Base-by-base conservation (phyloP, 2,888 invertebrate species). In the Drosophila melanosoma region DNA sequence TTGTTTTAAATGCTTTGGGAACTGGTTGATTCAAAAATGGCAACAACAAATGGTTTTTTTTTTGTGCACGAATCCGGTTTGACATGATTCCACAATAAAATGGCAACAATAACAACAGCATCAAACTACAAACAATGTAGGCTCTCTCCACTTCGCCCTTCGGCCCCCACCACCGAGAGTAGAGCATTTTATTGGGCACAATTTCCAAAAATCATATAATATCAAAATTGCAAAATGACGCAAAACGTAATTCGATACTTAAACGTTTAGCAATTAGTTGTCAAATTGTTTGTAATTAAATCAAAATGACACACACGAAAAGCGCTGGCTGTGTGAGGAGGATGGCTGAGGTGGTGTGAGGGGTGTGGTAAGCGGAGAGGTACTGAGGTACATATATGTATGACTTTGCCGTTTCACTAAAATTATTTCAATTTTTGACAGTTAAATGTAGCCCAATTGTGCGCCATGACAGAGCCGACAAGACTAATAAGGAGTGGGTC, bases 201-300 rank as follows among this genome's bases (percentile, higher is more conserved):
- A 76, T 82, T 79, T 77, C 69, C 70, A 76, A 73, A 76, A 76
- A 79, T 73, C 78, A 70, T 69, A 84, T 84, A 77, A 87, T 83
- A 87, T 82, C 67, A 69, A 89, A 89, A 89, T 89, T 84, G 89
- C 89, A 85, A 89, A 81, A 89, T 87, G 75, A 74, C 83, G 79
- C 85, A 83, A 86, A 88, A 83, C 84, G 84, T 87, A 88, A 87
- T 87, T 82, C 86, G 82, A 88, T 80, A 90, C 74, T 90, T 88
- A 87, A 90, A 81, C 79, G 81, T 82, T 83, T 74, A 74, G 89
- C 87, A 87, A 87, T 87, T 90, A 88, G 90, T 89, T 90, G 90
- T 88, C 89, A 88, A 90, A 87, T 88, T 87, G 88, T 89, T 89
- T 80, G 90, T 90, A 87, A 87, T 87, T 88, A 90, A 90, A 87